Conservation (phyloP, 2,113 vertebrate species). For the Puma concolor region DNA sequence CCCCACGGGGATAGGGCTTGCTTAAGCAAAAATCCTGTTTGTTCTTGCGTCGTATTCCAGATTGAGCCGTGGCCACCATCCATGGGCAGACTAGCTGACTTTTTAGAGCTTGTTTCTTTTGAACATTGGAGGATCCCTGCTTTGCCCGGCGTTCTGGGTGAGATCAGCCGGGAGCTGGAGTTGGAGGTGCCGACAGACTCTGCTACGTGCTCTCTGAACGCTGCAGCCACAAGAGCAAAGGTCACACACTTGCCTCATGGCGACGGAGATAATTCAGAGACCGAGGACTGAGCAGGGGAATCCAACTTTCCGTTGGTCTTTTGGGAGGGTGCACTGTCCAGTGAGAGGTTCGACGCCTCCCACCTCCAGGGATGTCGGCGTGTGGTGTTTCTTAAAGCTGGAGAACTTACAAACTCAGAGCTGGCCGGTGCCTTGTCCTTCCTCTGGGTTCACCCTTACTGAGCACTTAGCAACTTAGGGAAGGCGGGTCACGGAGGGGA, state of each 20-base stretch:
- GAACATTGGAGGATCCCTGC: background rate
- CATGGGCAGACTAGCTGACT: background rate
- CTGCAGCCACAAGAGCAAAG: background rate
- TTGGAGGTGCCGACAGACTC: background rate
- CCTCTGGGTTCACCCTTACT: background rate
- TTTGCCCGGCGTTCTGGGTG: background rate
- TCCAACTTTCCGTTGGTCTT: background rate
- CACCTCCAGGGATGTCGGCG: background rate
- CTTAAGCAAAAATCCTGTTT: no score
- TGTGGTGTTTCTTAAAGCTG: background rate
- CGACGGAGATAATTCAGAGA: background rate
- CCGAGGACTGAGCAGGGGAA: background rate
- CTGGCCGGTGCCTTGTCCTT: background rate
- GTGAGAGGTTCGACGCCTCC: background rate
- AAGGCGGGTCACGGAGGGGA: background rate
- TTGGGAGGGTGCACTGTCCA: background rate
- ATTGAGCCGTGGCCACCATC: background rate
- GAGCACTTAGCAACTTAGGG: no score
- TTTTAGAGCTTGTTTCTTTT: background rate
- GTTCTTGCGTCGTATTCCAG: background rate
- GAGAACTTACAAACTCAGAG: background rate
- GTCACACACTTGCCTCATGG: background rate
- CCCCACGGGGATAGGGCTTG: no score
- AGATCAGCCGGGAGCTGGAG: background rate
- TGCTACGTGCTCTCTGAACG: background rate